Base-by-base conservation (phyloP, 2,888 invertebrate genomes). In the Mycalesis mineus region DNA sequence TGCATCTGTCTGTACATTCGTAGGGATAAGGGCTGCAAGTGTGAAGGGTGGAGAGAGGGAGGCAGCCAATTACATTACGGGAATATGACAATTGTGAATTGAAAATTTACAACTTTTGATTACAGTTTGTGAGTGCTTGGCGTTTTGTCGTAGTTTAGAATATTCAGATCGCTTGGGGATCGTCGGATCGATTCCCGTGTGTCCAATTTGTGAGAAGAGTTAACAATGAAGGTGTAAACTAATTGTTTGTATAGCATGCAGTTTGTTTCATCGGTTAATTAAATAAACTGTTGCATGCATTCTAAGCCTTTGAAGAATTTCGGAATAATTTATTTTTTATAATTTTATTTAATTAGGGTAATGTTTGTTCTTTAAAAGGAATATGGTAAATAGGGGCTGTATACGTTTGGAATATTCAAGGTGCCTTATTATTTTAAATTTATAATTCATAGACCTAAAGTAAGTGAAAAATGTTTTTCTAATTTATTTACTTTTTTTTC, bases 1-100 rank as follows among this genome's bases (percentile, higher is more conserved):
- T 62, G 59, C 62, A 62, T 62, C 62, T 60, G 62, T 52, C 54
- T 52, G 53, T 55, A 47, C 51, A 3, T 44, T 13, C 13, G 7
- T 15, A 15, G 51, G 51, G 51, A n/a, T 40, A 40, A 14, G 17
- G 49, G n/a, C n/a, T n/a, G n/a, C n/a, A n/a, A n/a, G n/a, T n/a
- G n/a, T n/a, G n/a, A 39, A 13, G 51, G 51, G 51, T 13, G 15
- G 15, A 1, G 13, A 5, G 15, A 49, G 49, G 50, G 56, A 44
- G 51, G 52, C 39, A 37, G 57, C 37, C 51, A 55, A 62, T 62
- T 59, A 51, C 57, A 47, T 41, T 57, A 54, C 9, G 39, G 9
- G 39, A 49, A 49, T 14, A 15, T 47, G 41, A 8, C 45, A 54
- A 59, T 54, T 57, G 48, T 31, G 22, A 55, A 49, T 55, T 55